These are phyloP conservation scores for Drosophila incognita DNA, from an alignment of 2,888 invertebrate species.

Conservation along the genomic window DNA sequence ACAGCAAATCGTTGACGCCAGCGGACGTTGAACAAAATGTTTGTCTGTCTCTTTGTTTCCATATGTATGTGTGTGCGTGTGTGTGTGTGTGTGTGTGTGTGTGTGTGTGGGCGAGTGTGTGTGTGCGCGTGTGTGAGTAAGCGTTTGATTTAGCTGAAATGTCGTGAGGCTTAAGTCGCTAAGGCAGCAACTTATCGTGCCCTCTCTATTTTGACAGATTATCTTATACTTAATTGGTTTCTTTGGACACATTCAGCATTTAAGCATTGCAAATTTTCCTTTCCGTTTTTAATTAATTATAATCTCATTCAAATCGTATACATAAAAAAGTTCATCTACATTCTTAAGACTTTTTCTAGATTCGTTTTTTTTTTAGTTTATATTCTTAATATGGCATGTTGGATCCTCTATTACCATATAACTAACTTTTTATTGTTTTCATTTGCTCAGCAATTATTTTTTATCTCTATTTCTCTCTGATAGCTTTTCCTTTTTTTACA, in stretches of 20 bases:
- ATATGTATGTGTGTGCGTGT: slow-evolving; percentile 5
- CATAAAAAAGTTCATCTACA: no score
- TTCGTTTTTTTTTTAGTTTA: no score
- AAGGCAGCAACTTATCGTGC: slow-evolving; percentile 18
- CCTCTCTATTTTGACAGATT: slow-evolving; percentile 7
- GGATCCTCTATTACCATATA: background rate
- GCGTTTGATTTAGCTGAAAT: slow-evolving; percentile 15
- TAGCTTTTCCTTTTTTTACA: background rate
- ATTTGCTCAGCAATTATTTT: background rate
- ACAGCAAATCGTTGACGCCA: slow-evolving; percentile 36
- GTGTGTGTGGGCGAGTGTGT: background rate
- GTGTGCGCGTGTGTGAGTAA: background rate
- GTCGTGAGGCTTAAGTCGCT: slow-evolving; percentile 4
- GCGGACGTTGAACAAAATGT: slow-evolving; percentile 41
- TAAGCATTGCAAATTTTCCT: background rate
- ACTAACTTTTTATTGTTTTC: background rate
- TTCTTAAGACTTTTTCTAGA: no score
- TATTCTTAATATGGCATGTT: background rate
- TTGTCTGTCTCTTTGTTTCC: slow-evolving; percentile 31
- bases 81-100: slow-evolving; percentile 2
- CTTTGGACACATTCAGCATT: background rate
- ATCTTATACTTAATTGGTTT: background rate
- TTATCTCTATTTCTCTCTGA: background rate
- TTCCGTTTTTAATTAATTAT: no score
- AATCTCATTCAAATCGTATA: no score